Base-by-base conservation (phyloP, 2,797 vertebrate species). In the Leptodactylus fallax region DNA sequence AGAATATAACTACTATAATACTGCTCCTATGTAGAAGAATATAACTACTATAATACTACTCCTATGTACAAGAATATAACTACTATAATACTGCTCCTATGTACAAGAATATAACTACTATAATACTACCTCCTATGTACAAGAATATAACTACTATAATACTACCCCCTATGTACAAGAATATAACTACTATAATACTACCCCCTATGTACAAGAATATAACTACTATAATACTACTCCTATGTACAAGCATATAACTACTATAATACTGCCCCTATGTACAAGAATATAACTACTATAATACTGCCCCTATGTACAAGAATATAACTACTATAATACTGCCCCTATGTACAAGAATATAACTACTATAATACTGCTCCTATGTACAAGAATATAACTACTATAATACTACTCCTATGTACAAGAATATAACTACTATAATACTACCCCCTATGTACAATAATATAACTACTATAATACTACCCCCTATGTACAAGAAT, bases 81-180 rank as follows among this genome's bases (percentile, higher is more conserved):
- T 63, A 63, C 61, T 63, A 58, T 58, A 16, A 58, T 58, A 58
- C 56, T 36, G 65, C 65, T 16, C 65, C 65, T 69, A 69, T 69
- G 11, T 69, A 69, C 65, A 69, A 69, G 65, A 69, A 27, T 69
- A 69, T 69, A 69, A 69, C 65, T 69, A 69, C 65, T 69, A 69
- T 69, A 69, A 69, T 69, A 69, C 60, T 63, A n/a, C 21, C 60
- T 7, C 56, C 56, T 60, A 60, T 60, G 17, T 60, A 60, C 56
- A 60, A 25, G 63, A 71, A 71, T 71, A 71, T 45, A 36, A 36
- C 1, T 36, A 36, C 69, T 47, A 74, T 47, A 74, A 74, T 49
- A 74, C 71, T 74, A 45, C n/a, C 71, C 4, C 8, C 56, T 58
- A 58, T 58, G 56, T 58, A 60, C 58, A 60, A 60, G 58, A 60